A percentile compares a stretch with the other conserved stretches of the same genome.
Conservation (phyloP, 2,113 vertebrate species). For the Leptobrachium leishanense region DNA sequence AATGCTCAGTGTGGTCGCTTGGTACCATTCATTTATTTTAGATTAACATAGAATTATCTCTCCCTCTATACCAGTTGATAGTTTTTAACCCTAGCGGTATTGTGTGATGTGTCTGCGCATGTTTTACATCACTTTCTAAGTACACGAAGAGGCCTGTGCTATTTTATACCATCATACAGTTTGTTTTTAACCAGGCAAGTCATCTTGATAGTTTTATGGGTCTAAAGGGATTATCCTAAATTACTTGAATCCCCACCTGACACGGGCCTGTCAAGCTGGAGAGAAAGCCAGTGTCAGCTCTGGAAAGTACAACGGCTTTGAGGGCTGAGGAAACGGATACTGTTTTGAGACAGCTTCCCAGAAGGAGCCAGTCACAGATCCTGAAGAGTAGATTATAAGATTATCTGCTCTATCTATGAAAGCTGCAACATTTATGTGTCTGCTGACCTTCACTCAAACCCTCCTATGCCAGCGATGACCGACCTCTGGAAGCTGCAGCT, state of each 20-base stretch:
- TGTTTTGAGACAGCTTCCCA: not conserved
- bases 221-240: slow-evolving; percentile 29
- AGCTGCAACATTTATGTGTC: not conserved
- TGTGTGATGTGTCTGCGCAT: too few relatives aligned
- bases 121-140: not conserved
- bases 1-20: too few relatives aligned
- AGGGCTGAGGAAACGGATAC: not conserved
- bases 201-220: slow-evolving; percentile 17
- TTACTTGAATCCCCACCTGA: slow-evolving; percentile 26
- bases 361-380: not conserved
- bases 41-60: too few relatives aligned
- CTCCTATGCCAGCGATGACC: not conserved
- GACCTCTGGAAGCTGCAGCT: too few relatives aligned
- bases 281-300: slow-evolving; percentile 3
- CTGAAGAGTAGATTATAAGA: not conserved
- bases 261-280: slow-evolving; percentile 6
- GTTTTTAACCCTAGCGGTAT: too few relatives aligned
- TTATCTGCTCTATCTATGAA: not conserved
- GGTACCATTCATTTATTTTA: too few relatives aligned
- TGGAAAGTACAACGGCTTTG: not conserved
- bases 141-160: not conserved
- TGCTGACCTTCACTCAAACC: not conserved
- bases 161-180: not conserved
- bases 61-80: too few relatives aligned
- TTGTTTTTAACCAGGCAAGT: slow-evolving; percentile 19